phyloP scores from a whole-genome alignment of 2,113 vertebrate species.

The Oreamnos americanus region DNA sequence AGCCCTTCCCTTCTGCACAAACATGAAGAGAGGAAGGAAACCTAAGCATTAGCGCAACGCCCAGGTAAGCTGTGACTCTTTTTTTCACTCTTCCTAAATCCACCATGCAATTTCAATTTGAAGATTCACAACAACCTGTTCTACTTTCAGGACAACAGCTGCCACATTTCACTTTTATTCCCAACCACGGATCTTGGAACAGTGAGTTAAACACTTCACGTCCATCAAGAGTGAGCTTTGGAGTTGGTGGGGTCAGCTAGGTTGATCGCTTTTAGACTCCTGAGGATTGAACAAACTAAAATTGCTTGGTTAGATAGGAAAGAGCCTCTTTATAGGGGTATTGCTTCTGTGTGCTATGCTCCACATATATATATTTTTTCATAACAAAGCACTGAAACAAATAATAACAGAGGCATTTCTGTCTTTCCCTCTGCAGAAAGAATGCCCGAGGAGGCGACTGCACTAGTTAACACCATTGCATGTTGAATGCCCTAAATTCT shows the following conservation, averaged over 20 bases:
- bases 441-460: neutral
- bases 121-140: neutral
- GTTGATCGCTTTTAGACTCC: neutral
- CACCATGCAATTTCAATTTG: neutral
- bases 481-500: conserved; percentile 36
- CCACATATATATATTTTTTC: neutral
- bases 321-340: neutral
- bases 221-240: neutral
- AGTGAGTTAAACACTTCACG: neutral
- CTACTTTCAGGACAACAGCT: neutral
- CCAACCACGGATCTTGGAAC: neutral
- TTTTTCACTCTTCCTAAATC: neutral
- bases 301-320: neutral
- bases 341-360: neutral
- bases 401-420: neutral
- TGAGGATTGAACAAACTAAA: neutral
- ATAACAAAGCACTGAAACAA: conserved; percentile 21
- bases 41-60: neutral
- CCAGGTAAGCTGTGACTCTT: neutral
- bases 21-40: neutral
- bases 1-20: neutral
- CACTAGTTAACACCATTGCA: conserved; percentile 25
- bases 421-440: neutral
- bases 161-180: neutral
- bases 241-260: neutral